Base-by-base conservation (phyloP, 2,888 invertebrate species). In the Apamea crenata region DNA sequence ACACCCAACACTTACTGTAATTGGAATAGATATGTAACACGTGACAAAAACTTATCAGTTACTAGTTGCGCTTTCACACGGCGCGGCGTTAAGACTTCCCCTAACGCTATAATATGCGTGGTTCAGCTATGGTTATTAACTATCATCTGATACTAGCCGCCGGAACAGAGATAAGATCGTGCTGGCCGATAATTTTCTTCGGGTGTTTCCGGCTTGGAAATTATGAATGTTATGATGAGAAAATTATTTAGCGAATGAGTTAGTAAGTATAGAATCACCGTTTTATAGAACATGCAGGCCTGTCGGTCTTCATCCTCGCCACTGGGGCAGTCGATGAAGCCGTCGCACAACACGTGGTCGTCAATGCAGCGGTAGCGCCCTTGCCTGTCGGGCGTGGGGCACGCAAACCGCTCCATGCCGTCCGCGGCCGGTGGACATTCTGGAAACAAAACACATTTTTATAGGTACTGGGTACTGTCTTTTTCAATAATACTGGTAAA, bases 261-360 rank as follows among this genome's bases (percentile, higher is more conserved):
- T 56, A 74, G 68, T 81, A 86, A 82, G 18, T 69, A 76, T 78
- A 80, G n/a, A 76, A 78, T 82, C 97, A 99, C 99, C 98, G 99
- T 99, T 98, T 99, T 99, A 95, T 99, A 99, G 97, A 99, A 99
- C 99, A 99, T 99, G 97, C 99, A 99, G 91, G 98, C 98, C 95
- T 98, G 98, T 93, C 99, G 97, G 94, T 99, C 99, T 95, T 99
- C 99, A 94, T 99, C 99, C 95, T 99, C 99, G 83, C 98, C 99
- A 90, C 98, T 98, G 83, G 99, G 99, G 96, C 99, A 99, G 97
- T 99, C 99, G 94, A 99, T 98, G 97, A 99, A 99, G 87, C 99
- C 99, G 96, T 99, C 99, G 96, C 99, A 99, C 78, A 99, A 97
- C 90, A 99, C 99, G 96, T 99, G 99, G 97, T 99, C 99, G 96